Conservation (phyloP, 2,113 vertebrate species). For the Prochilodus magdalenae region DNA sequence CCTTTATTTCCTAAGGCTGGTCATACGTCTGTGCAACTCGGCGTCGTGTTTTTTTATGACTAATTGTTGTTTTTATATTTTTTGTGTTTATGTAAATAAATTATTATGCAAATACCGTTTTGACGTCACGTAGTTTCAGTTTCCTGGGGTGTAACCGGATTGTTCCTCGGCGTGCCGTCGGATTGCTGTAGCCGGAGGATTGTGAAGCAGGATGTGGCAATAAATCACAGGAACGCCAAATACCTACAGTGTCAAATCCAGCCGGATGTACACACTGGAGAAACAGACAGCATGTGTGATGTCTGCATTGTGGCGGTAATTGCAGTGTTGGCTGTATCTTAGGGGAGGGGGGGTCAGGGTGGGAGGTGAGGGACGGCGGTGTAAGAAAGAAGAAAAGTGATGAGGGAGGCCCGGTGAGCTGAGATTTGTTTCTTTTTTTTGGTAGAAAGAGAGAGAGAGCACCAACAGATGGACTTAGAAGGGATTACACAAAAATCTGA, state of each 20-base stretch:
- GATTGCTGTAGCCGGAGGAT: neutral
- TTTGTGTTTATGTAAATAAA: conserved; percentile 77
- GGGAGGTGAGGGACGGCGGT: conserved; percentile 39
- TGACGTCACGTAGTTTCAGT: neutral
- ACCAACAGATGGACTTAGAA: conserved; percentile 71
- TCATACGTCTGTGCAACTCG: conserved; percentile 44
- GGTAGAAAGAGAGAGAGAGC: conserved; percentile 35
- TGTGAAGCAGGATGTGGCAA: neutral
- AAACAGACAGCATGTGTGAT: conserved; percentile 2
- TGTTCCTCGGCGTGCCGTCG: neutral
- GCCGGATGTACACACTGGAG: neutral
- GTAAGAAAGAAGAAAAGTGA: conserved; percentile 37
- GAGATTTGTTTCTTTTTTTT: too few species aligned
- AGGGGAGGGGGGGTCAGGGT: neutral
- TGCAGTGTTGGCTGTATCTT: neutral
- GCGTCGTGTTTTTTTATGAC: neutral
- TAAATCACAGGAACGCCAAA: neutral
- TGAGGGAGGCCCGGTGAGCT: too few species aligned
- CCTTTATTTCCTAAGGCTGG: neutral
- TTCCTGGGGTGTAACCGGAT: too few species aligned
- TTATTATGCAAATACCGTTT: conserved; percentile 49
- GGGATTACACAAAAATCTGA: conserved; percentile 72
- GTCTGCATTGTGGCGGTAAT: conserved; percentile 21
- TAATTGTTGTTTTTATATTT: conserved; percentile 2
- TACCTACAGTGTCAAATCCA: conserved; percentile 7